These are phyloP conservation scores for Beris chalybata DNA, from an alignment of 2,888 invertebrate genomes.

Conservation along the genomic window DNA sequence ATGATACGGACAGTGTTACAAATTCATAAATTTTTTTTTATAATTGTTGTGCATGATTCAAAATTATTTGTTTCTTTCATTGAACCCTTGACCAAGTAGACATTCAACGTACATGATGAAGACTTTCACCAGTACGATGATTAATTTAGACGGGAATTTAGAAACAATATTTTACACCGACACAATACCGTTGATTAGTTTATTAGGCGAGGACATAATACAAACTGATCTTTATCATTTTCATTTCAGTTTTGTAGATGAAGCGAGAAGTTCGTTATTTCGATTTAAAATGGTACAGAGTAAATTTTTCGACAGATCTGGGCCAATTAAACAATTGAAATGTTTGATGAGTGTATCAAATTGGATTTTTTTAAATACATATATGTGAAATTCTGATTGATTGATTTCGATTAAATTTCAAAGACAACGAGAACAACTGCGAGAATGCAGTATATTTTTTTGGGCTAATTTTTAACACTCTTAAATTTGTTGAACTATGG, in stretches of 20 bases:
- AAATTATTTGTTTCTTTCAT: constrained; percentile 1
- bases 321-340: background rate
- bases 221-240: background rate
- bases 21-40: too few relatives aligned
- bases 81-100: constrained; percentile 15
- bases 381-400: too few relatives aligned
- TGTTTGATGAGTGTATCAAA: too few relatives aligned
- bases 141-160: background rate
- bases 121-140: background rate
- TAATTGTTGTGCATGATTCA: constrained; percentile 6
- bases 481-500: too few relatives aligned
- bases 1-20: too few relatives aligned
- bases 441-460: too few relatives aligned
- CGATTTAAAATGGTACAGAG: background rate
- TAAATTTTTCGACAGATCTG: constrained; percentile 4
- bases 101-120: background rate
- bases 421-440: too few relatives aligned
- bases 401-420: too few relatives aligned
- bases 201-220: constrained; percentile 4
- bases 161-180: background rate
- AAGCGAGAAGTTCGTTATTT: background rate
- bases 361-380: too few relatives aligned
- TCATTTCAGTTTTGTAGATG: background rate
- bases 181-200: constrained; percentile 10
- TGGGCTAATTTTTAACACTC: too few relatives aligned